phyloP scores from a whole-genome alignment of 2,797 vertebrate species.

The Macroramphosus scolopax region DNA sequence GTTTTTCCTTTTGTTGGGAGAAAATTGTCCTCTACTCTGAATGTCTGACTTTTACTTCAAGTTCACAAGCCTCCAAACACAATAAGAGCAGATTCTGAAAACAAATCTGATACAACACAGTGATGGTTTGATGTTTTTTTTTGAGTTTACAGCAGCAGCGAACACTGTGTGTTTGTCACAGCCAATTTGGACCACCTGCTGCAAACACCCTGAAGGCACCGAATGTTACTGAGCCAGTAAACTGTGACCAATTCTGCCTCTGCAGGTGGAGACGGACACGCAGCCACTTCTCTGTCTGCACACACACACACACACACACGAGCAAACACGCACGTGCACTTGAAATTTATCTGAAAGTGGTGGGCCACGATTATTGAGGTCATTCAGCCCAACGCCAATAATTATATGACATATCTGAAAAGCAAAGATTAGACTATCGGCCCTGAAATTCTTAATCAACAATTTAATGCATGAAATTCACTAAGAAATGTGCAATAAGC shows the following conservation, averaged over 20 bases:
- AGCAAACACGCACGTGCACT: slow-evolving; percentile 3
- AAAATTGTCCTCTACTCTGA: background rate
- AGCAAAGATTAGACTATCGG: slow-evolving; percentile 23
- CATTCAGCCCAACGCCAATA: slow-evolving; percentile 34
- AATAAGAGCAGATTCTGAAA: slow-evolving; percentile 12
- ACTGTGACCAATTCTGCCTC: slow-evolving; percentile 72
- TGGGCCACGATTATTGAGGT: slow-evolving; percentile 10
- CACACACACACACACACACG: slow-evolving; percentile 10
- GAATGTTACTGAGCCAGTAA: slow-evolving; percentile 65
- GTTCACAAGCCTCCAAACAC: slow-evolving; percentile 15
- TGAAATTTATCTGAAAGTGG: slow-evolving; percentile 28
- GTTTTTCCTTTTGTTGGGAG: slow-evolving; percentile 9
- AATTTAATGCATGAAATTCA: slow-evolving; percentile 24
- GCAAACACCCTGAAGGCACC: slow-evolving; percentile 68
- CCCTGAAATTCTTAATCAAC: slow-evolving; percentile 9
- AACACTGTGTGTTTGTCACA: slow-evolving; percentile 65
- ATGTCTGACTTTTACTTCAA: slow-evolving; percentile 30
- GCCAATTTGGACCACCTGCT: slow-evolving; percentile 73
- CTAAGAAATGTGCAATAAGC: slow-evolving; percentile 15
- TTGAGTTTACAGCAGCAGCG: slow-evolving; percentile 48
- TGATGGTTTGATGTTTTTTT: slow-evolving; percentile 68
- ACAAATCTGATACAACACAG: slow-evolving; percentile 24
- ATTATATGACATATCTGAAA: slow-evolving; percentile 44
- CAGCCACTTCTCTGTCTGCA: slow-evolving; percentile 40
- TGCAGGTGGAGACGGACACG: slow-evolving; percentile 68